Base-by-base conservation (phyloP, 2,888 invertebrate species). In the Silvanus unidentatus region DNA sequence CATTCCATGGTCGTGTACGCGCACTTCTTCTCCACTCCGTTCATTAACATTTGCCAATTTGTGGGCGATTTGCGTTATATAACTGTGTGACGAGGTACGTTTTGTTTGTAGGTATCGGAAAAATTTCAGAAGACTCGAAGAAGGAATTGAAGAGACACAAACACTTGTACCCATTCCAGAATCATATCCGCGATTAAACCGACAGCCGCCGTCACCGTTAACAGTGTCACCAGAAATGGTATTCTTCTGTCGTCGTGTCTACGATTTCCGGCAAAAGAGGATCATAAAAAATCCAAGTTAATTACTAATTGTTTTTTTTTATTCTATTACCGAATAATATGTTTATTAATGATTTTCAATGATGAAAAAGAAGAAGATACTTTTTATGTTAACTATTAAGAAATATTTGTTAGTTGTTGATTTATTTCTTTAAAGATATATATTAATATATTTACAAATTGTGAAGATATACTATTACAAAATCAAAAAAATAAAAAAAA, bases 201-300 rank as follows among this genome's bases (percentile, higher is more conserved):
- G 82, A 70, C 80, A 77, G 66, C 81, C 86, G 59, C 78, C 84
- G 10, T 32, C 71, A 69, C 84, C 73, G 49, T 14, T 29, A 3
- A 72, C 83, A 73, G 39, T 84, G 40, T 80, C 84, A 44, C 79
- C 84, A 6, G 95, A 95, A 63, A 82, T 92, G 71, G 89, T 97
- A 35, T 89, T 96, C 70, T 91, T 95, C 77, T 96, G 96, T 73
- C 84, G 94, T 39, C 86, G 90, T 60, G 88, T 96, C 48, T 97
- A 96, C 76, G 96, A 97, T 75, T 94, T 92, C 75, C 81, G 94
- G 59, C 87, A 90, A 62, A 93, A 91, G 68, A 77, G 87, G 60
- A 79, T 87, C 48, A 65, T 72, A 35, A 72, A 72, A 54, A 72
- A 73, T 65, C 73, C 73, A 12, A 69, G 69, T 60, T 72, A 71